A percentile compares a stretch with the other conserved stretches of the same genome.
Conservation (phyloP, 2,113 vertebrate genomes). For the Oncorhynchus nerka region DNA sequence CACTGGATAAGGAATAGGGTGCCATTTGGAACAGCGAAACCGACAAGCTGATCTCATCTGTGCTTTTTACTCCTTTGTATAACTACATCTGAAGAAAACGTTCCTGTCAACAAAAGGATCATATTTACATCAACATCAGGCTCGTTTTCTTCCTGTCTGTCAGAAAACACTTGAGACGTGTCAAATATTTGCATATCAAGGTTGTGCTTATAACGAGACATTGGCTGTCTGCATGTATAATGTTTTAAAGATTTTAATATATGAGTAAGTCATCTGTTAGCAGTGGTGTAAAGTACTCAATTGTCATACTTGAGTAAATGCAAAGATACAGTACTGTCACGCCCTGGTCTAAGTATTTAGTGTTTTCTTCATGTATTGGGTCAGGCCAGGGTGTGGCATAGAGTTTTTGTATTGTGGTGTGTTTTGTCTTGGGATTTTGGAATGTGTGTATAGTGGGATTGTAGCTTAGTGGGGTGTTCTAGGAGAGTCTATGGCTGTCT, state of each 20-base stretch:
- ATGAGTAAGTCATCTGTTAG: no score
- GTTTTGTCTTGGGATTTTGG: no score
- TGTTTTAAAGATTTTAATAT: slow-evolving; percentile 1
- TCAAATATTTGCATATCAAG: slow-evolving; percentile 73
- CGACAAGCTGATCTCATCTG: slow-evolving; percentile 68
- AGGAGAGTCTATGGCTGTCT: no score
- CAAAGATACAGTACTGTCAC: no score
- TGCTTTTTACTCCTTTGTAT: slow-evolving; percentile 39
- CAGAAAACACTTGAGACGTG: slow-evolving; percentile 65
- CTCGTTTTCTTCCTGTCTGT: slow-evolving; percentile 59
- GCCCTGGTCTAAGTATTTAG: no score
- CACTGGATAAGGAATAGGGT: slow-evolving; percentile 29
- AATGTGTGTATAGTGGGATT: no score
- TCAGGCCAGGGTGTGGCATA: no score
- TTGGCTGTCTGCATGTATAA: slow-evolving; percentile 58
- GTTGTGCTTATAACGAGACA: slow-evolving; percentile 63
- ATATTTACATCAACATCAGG: slow-evolving; percentile 76
- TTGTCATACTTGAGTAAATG: no score
- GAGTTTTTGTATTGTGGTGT: no score
- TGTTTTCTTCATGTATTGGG: no score
- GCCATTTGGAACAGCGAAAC: slow-evolving; percentile 26
- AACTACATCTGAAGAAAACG: slow-evolving; percentile 61
- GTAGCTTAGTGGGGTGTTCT: no score
- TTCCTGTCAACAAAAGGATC: slow-evolving; percentile 64
- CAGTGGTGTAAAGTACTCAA: no score